phyloP scores from a whole-genome alignment of 1,140 invertebrate species.

The Plodia interpunctella region DNA sequence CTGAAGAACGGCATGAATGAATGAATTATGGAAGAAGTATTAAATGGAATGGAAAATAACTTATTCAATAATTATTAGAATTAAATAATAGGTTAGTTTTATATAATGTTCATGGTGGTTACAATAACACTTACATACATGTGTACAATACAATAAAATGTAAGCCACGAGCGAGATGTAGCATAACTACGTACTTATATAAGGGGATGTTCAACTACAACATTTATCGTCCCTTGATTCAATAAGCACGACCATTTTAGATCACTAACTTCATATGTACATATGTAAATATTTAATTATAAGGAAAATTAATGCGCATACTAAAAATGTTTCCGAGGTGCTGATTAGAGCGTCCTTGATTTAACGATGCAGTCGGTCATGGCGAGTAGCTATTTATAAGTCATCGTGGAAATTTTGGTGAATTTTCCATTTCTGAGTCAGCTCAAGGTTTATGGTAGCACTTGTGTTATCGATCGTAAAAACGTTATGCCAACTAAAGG shows the following conservation, averaged over 20 bases:
- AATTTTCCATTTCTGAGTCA: slow-evolving; percentile 1
- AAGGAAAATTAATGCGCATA: background rate
- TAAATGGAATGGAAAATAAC: too few relatives aligned
- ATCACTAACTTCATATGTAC: background rate
- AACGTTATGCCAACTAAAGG: background rate
- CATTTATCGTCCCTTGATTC: background rate
- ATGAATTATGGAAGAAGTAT: too few relatives aligned
- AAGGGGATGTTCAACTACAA: background rate
- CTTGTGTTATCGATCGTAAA: background rate
- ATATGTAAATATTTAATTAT: slow-evolving; percentile 1
- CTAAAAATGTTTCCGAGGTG: background rate
- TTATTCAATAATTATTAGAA: too few relatives aligned
- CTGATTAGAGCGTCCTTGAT: background rate
- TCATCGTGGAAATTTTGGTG: background rate
- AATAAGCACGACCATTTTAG: background rate
- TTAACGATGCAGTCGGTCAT: slow-evolving; percentile 3
- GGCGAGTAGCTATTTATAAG: background rate
- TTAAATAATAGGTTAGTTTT: too few relatives aligned
- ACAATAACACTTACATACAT: too few relatives aligned
- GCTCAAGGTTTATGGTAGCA: background rate
- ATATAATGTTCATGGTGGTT: too few relatives aligned
- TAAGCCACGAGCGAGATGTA: too few relatives aligned
- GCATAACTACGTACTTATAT: too few relatives aligned
- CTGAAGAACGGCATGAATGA: too few relatives aligned
- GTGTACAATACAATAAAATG: too few relatives aligned